Conservation (phyloP, 2,888 invertebrate species). For the Griposia aprilina region DNA sequence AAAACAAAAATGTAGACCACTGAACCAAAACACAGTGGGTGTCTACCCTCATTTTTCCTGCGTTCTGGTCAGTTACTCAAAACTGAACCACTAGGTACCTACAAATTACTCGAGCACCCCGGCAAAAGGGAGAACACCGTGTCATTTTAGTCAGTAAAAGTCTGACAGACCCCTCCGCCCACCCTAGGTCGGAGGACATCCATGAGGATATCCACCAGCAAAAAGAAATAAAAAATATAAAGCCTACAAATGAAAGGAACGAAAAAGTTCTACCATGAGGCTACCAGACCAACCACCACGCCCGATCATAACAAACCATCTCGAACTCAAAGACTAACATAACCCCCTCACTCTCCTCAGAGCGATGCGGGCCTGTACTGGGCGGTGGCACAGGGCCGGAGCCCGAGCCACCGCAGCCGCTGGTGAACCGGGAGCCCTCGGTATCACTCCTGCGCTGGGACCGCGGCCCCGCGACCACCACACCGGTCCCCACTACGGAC, state of each 20-base stretch:
- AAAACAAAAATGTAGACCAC: not conserved
- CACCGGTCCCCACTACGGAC: conserved; percentile 79
- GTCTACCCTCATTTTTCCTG: not conserved
- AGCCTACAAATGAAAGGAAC: not conserved
- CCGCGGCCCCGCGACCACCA: conserved; percentile 82
- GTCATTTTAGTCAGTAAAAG: not conserved
- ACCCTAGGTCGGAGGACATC: not conserved
- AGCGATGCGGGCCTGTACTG: conserved; percentile 93
- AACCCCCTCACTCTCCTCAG: conserved; percentile 83
- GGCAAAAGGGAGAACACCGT: not conserved
- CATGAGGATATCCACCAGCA: not conserved
- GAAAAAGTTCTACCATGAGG: not conserved
- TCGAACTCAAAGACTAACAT: conserved; percentile 18
- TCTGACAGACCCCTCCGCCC: not conserved
- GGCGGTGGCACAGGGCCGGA: conserved; percentile 91
- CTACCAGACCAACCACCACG: not conserved
- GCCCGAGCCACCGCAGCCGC: conserved; percentile 93
- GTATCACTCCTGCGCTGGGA: conserved; percentile 91
- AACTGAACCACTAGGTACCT: not conserved
- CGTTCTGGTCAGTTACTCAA: not conserved
- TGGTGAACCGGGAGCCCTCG: conserved; percentile 92
- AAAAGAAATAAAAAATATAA: not conserved
- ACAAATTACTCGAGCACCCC: not conserved
- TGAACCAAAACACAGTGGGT: not conserved
- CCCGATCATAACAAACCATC: not conserved